Base-by-base conservation (phyloP, 2,113 vertebrate genomes). In the Paramormyrops kingsleyae region DNA sequence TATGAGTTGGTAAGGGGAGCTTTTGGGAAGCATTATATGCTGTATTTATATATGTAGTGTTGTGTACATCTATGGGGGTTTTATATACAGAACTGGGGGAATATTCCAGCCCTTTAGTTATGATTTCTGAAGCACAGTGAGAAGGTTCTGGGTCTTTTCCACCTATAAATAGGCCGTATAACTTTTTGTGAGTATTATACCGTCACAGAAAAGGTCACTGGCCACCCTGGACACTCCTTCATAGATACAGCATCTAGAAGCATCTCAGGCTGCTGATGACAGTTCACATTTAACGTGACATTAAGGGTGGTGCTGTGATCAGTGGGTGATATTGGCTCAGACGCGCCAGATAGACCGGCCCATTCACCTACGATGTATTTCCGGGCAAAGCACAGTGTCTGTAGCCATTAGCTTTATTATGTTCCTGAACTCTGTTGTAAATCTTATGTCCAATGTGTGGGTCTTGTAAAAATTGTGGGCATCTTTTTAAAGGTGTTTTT, bases 391-490 rank as follows among this genome's bases (percentile, higher is more conserved):
- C 1, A 19, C 15, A 21, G 19, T 0, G 4, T 56, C 19, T 56
- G 53, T 56, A 56, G 24, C 53, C 7, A 56, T 56, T 21, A 21
- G n/a, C n/a, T 66, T 66, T 27, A 66, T 62, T 0, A 27, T 27
- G 62, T n/a, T 62, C 62, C n/a, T 10, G n/a, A 66, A 12, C n/a
- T 27, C 59, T 6, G 17, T 3, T 66, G 24, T 27, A 66, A n/a
- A 66, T 27, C 24, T 4, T 31, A 66, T 66, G 62, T 27, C 62
- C n/a, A 66, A 13, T 70, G 62, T 27, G 24, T 66, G 62, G 59
- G 9, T 27, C 59, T n/a, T 27, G 7, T 62, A n/a, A 95, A n/a
- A 8, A 39, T 2, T 62, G 53, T 62, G n/a, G 10, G 49, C n/a
- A n/a, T n/a, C 1, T 39, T 59, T 59, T 6, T 27, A 21, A 80